Percentiles rank a stretch among this genome's conserved stretches.
phyloP scores from a whole-genome alignment of 2,888 invertebrate species.

The Pyrrhosoma nymphula region DNA sequence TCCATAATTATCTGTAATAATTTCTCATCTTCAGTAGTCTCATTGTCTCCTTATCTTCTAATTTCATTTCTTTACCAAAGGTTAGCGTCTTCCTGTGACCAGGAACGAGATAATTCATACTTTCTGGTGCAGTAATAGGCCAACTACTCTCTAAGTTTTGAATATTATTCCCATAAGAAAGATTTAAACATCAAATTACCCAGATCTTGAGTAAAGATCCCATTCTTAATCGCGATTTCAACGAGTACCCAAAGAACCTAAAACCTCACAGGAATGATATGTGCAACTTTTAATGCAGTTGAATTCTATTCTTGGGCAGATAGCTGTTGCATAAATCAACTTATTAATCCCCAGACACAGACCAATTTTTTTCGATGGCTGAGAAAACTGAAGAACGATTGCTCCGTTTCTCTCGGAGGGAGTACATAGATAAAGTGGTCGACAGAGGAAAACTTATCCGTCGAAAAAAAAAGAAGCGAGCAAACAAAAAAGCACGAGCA shows the following conservation, averaged over 20 bases:
- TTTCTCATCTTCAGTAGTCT: too few species aligned
- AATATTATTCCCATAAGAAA: too few species aligned
- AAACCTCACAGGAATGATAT: not conserved
- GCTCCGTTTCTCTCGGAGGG: not conserved
- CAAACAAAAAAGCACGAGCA: not conserved
- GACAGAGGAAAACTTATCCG: not conserved
- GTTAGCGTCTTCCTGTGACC: too few species aligned
- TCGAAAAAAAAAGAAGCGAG: not conserved
- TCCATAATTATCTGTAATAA: too few species aligned
- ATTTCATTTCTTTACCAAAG: too few species aligned
- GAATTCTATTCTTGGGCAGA: not conserved
- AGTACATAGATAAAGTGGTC: not conserved
- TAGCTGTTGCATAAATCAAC: not conserved
- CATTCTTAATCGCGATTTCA: not conserved
- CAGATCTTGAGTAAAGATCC: too few species aligned
- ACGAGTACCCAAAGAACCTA: not conserved
- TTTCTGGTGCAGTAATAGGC: too few species aligned
- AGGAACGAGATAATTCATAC: too few species aligned
- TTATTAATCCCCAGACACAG: not conserved
- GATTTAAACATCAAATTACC: too few species aligned
- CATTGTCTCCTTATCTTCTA: too few species aligned
- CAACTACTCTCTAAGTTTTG: too few species aligned
- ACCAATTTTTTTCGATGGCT: not conserved
- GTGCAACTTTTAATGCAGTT: not conserved
- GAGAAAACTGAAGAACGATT: not conserved